phyloP scores from a whole-genome alignment of 2,113 vertebrate species.

The Entosphenus tridentatus region DNA sequence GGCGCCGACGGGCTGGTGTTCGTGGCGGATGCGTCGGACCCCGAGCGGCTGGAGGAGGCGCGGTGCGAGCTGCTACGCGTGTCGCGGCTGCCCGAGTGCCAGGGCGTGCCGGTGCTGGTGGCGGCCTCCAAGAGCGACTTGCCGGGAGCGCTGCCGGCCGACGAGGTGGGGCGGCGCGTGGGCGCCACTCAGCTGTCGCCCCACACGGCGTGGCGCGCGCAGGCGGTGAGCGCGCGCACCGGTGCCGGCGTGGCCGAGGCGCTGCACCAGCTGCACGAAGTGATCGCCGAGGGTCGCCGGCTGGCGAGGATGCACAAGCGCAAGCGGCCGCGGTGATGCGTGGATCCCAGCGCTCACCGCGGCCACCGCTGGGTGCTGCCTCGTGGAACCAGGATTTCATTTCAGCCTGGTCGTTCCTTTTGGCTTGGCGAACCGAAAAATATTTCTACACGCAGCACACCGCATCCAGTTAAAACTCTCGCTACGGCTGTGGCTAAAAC shows the following conservation, averaged over 20 bases:
- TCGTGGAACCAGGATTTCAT: too few species aligned
- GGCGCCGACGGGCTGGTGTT: conserved; percentile 59
- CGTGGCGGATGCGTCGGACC: conserved; percentile 51
- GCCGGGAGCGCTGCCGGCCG: conserved; percentile 24
- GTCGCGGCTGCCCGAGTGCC: conserved; percentile 49
- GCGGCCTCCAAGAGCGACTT: conserved; percentile 67
- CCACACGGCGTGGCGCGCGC: conserved; percentile 38
- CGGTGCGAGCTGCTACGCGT: conserved; percentile 58
- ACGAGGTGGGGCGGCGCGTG: conserved; percentile 50
- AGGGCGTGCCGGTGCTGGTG: conserved; percentile 48
- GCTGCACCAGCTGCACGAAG: conserved; percentile 54
- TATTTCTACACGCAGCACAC: too few species aligned
- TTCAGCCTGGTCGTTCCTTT: too few species aligned
- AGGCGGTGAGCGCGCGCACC: conserved; percentile 53
- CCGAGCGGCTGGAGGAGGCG: conserved; percentile 57
- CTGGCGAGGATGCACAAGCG: conserved; percentile 32
- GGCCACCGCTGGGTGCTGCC: too few species aligned
- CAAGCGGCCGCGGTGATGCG: conserved; percentile 17
- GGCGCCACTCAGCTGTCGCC: conserved; percentile 35
- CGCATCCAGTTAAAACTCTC: too few species aligned
- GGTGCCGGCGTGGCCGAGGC: conserved; percentile 44
- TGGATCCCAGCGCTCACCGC: too few species aligned
- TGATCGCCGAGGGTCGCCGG: conserved; percentile 62
- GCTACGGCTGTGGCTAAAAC: too few species aligned
- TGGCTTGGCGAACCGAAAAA: too few species aligned